Base-by-base conservation (phyloP, 2,888 invertebrate genomes). In the Meghimatium bilineatum region DNA sequence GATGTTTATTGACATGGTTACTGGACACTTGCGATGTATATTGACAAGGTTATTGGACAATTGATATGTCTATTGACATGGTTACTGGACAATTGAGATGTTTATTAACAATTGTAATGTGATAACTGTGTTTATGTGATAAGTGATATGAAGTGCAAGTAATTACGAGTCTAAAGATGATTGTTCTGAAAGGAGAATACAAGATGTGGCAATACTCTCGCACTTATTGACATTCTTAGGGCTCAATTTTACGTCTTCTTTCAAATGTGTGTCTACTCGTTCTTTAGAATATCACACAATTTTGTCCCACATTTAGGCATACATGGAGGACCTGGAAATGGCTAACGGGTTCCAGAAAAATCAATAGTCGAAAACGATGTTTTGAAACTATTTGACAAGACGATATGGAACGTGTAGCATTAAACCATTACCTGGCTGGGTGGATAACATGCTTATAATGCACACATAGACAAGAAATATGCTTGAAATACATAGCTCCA, bases 231-330 rank as follows among this genome's bases (percentile, higher is more conserved):
- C 71, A 26, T 17, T 71, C 71, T 10, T 71, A 2, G 26, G 12
- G 71, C 26, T 71, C 71, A 71, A 71, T 71, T 36, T 71, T 71
- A 6, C 17, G 26, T 71, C 38, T 38, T 71, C 71, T 36, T 69
- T 71, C 38, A 38, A 71, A 71, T 6, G 23, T 38, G 38, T 38
- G 38, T 67, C 14, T 34, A 32, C 67, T 14, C 8, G 23, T 23
- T 38, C 36, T 71, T 36, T 38, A 38, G 71, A 38, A 71, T 71
- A 38, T 38, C 71, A 38, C 0, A 38, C 38, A 38, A 71, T 38
- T 67, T 36, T 36, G 26, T 20, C 71, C 36, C 38, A 71, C 36
- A 8, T 71, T 36, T 71, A 23, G 38, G 71, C 71, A 71, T 26
- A 26, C 38, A 38, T 71, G 26, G 23, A 5, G 38, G 71, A 71